These are phyloP conservation scores for Eupithecia pulchellata DNA, from an alignment of 2,888 invertebrate species.

Conservation along the genomic window DNA sequence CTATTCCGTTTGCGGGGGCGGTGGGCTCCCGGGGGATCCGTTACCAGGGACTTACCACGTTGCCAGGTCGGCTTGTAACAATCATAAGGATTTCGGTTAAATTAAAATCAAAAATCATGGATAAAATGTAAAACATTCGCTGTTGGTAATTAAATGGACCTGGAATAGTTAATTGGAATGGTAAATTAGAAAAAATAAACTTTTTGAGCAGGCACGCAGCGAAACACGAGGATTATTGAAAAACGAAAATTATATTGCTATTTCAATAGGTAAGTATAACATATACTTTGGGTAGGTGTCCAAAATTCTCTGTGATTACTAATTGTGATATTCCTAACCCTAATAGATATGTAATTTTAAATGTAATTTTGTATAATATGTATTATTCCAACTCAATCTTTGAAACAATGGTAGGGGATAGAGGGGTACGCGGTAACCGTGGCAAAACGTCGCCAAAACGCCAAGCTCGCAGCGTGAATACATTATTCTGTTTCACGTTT, in stretches of 20 bases:
- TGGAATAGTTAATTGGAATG: neutral
- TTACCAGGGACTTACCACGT: slow-evolving; percentile 46
- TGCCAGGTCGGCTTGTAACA: slow-evolving; percentile 17
- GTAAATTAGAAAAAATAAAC: neutral
- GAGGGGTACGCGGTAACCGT: slow-evolving; percentile 40
- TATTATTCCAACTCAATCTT: slow-evolving; percentile 1
- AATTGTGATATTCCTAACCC: neutral
- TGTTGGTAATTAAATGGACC: neutral
- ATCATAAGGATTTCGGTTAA: slow-evolving; percentile 2
- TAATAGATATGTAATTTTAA: neutral
- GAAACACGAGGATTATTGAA: neutral
- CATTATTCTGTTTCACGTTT: slow-evolving; percentile 58
- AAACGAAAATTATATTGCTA: too few species aligned
- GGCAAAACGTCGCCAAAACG: slow-evolving; percentile 51
- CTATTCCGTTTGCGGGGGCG: slow-evolving; percentile 80
- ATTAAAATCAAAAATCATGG: neutral
- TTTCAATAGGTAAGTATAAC: too few species aligned
- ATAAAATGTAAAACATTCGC: neutral
- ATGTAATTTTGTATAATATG: neutral
- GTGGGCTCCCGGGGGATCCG: slow-evolving; percentile 63
- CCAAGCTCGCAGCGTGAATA: slow-evolving; percentile 58
- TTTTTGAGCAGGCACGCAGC: neutral
- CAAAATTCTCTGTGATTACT: neutral
- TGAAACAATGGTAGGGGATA: slow-evolving; percentile 39
- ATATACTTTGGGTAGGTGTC: too few species aligned